Conservation (phyloP, 2,113 vertebrate genomes). For the Holacanthus passer region DNA sequence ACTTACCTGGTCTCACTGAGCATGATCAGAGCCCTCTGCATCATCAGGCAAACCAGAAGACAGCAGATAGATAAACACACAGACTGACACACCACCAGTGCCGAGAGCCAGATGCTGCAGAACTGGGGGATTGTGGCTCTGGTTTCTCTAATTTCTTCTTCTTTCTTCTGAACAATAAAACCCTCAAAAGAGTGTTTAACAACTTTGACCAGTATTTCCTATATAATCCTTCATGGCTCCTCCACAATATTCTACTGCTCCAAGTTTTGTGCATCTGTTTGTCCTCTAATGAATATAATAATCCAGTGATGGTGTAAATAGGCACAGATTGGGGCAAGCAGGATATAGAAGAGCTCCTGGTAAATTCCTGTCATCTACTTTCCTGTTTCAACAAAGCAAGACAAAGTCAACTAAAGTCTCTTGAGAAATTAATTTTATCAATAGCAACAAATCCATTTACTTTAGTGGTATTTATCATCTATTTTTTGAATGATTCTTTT, state of each 20-base stretch:
- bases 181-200: too few species aligned
- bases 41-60: constrained; percentile 89
- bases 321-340: neutral
- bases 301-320: neutral
- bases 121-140: constrained; percentile 21
- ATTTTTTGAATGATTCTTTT: neutral
- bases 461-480: neutral
- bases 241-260: too few species aligned
- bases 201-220: too few species aligned
- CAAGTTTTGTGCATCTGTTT: neutral
- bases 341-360: neutral
- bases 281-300: too few species aligned
- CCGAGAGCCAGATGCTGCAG: constrained; percentile 11
- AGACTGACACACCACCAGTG: constrained; percentile 46
- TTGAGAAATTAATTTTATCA: neutral
- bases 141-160: constrained; percentile 24
- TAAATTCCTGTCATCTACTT: neutral
- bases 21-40: constrained; percentile 86
- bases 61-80: constrained; percentile 85
- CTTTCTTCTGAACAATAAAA: too few species aligned
- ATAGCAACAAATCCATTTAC: neutral
- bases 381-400: neutral
- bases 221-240: too few species aligned
- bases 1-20: constrained; percentile 75
- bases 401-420: neutral